Evolutionary conservation across 2,797 vertebrate species (phyloP), one percentile per base, ranked within the genome.

Genomic region (Martes flavigula): DNA sequence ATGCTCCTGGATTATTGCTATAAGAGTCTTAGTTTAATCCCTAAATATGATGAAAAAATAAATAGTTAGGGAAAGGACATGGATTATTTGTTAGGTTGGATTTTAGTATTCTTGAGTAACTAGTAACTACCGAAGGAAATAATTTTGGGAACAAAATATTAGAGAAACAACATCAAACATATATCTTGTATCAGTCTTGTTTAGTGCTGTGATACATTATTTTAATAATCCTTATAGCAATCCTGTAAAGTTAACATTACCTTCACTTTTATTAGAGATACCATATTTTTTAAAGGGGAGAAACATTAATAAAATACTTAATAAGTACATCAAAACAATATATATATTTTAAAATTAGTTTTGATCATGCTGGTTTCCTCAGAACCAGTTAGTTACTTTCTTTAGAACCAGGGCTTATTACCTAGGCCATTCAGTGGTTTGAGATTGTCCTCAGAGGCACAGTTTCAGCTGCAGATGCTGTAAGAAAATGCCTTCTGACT

Each of bases 121-220:
- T 91, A 27, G 32, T 54, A 83, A 87, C 43, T 91, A 87, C n/a
- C 78, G 68, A 87, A 87, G 70, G 43, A 95, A 89, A 89, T 88
- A 51, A 78, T 94, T 91, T 94, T 64, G 46, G 35, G 43, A 79
- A 73, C 48, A 84, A 72, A 78, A 21, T 82, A 60, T 77, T 84
- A 40, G 35, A 72, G 85, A 84, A 96, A 62, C 18, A 88, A 25
- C 15, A 60, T 43, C 43, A 66, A 85, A 64, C 13, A 14, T 13
- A n/a, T 51, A n/a, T 70, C 32, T 40, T 77, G 30, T 79, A 21
- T 72, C 78, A 83, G 15, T 89, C 27, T 46, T 78, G 5, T 92
- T 89, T 81, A 87, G n/a, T 94, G 87, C 46, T 82, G 66, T 10
- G 1, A 15, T 68, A 81, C 62, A 2, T 82, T 82, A 72, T 86